Evolutionary conservation across 2,888 invertebrate genomes (phyloP), one percentile per base, ranked within the genome.

Genomic region (Morinoia aosen): DNA sequence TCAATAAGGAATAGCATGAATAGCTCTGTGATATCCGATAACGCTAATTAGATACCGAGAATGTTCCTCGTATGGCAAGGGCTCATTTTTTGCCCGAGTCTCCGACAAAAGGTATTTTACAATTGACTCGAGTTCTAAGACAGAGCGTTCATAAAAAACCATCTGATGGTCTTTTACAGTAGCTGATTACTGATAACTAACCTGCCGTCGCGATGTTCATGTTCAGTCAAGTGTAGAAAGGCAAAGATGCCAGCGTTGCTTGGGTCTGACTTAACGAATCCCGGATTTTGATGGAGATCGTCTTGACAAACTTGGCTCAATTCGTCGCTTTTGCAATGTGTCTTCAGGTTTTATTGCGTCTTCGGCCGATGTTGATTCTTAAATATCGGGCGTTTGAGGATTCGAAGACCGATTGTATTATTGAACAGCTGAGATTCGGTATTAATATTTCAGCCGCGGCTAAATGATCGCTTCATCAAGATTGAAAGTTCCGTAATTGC

Each of bases 131-230:
- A 57, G 93, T 33, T 93, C 58, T 93, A 48, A 48, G 48, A 57
- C 93, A 25, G 40, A 93, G 48, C 57, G 57, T 56, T 57, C 93
- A 57, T 48, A 93, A 93, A 93, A 93, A 93, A 93, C 90, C 25
- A 57, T 14, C 93, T 90, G 57, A 93, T 93, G 93, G 93, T 93
- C 93, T 93, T 93, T 93, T 93, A 93, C 93, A 93, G 93, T 93
- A 93, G 93, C 93, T 93, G 93, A 93, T 93, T 93, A 93, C 93
- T 93, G 93, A 93, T 93, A 93, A 93, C 57, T 93, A 5, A 58
- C 57, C 93, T 93, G 93, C 48, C 57, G 93, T 57, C 57, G 93
- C 93, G 93, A 93, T 57, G 93, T 57, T 93, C 93, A 57, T 93
- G 93, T 93, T 56, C 93, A 93, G 57, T 57, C 57, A 57, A 93